Base-by-base conservation (phyloP, 1,140 invertebrate species). In the Diachasmimorpha longicaudata region DNA sequence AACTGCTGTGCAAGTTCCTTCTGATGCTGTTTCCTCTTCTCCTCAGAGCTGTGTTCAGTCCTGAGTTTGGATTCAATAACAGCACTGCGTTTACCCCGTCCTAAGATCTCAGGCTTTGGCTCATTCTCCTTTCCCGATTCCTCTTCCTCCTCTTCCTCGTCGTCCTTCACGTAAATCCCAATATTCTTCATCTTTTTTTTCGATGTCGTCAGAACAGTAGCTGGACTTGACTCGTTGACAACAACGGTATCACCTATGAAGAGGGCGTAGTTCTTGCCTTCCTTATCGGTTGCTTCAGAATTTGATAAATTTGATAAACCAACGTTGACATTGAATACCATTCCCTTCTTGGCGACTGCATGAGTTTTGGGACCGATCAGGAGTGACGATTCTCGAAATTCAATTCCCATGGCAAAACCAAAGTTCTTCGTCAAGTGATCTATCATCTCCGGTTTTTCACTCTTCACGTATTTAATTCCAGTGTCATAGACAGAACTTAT, bases 111-210 rank as follows among this genome's bases (percentile, higher is more conserved):
- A 2, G 88, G 87, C 75, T 91, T 90, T 0, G 90, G 90, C 36
- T 92, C 88, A 74, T 93, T 93, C 85, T 93, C 91, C 93, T 94
- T 85, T 91, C 93, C 84, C 93, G 93, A 86, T 90, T 90, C 91
- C 73, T 94, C 92, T 70, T 95, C 93, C 70, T 96, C 95, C 55
- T 97, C 95, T 75, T 97, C 94, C 72, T 97, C 94, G 69, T 96
- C 95, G 42, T 98, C 96, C 89, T 99, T 98, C 0, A 99, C 91
- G 84, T 98, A 98, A 81, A 99, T 98, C 16, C 96, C 96, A 81
- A 99, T 94, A 83, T 98, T 98, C 88, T 99, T 99, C 0, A 99
- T 92, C 83, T 97, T 97, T 85, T 98, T 98, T 82, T 99, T 99
- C 0, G 94, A 94, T n/a, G 93, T 93, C 6, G 98, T 99, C 70